Percentiles rank a stretch among this genome's conserved stretches.
These are phyloP conservation scores for Lophochroa leadbeateri DNA, from an alignment of 2,113 vertebrate genomes.

Conservation along the genomic window DNA sequence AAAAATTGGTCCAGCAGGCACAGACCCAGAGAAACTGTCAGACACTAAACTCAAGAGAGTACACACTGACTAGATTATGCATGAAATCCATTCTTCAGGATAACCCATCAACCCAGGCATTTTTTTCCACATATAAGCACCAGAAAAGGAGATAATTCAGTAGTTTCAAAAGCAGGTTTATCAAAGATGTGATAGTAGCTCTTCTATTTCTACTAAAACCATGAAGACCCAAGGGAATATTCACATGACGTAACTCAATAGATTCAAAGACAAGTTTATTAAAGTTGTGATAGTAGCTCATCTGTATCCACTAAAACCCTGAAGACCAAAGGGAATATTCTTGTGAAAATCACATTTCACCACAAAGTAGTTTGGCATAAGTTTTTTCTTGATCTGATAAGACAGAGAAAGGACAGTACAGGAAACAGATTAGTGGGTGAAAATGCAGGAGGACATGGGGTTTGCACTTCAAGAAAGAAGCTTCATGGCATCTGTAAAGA, in stretches of 20 bases:
- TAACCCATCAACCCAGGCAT: not conserved
- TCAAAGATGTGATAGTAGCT: not conserved
- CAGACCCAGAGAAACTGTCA: not conserved
- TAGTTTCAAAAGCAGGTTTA: not conserved
- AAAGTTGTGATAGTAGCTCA: not conserved
- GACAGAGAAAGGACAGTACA: not conserved
- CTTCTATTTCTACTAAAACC: not conserved
- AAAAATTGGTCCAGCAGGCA: not conserved
- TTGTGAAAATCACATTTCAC: constrained; percentile 6
- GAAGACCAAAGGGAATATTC: not conserved
- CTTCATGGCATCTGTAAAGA: not conserved
- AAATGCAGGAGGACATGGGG: not conserved
- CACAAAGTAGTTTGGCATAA: not conserved
- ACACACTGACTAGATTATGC: not conserved
- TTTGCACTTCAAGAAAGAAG: not conserved
- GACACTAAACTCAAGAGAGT: not conserved
- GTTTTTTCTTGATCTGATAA: not conserved
- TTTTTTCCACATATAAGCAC: not conserved
- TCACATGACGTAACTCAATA: constrained; percentile 3
- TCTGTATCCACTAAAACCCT: not conserved
- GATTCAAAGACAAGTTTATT: constrained; percentile 40
- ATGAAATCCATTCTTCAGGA: constrained; percentile 5
- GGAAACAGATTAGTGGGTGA: not conserved
- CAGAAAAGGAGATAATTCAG: not conserved
- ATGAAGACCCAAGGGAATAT: not conserved